phyloP scores from a whole-genome alignment of 2,797 vertebrate species.

The Etheostoma perlongum region DNA sequence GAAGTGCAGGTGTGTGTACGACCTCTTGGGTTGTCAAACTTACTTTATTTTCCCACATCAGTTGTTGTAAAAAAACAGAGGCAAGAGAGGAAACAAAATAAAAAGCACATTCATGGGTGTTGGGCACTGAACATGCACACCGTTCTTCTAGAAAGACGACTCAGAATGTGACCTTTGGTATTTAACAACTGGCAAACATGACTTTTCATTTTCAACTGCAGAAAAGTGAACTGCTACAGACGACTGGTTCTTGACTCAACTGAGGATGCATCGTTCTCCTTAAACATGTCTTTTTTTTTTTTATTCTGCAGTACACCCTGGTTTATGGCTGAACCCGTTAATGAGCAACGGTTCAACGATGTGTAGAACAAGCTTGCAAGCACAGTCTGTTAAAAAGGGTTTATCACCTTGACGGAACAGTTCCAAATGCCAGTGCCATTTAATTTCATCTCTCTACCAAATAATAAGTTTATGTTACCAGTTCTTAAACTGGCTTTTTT shows the following conservation, averaged over 20 bases:
- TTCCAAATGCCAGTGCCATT: not conserved
- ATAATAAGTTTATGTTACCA: not conserved
- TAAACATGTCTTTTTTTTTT: not conserved
- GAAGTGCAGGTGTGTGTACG: slow-evolving; percentile 2
- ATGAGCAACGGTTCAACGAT: not conserved
- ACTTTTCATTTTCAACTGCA: slow-evolving; percentile 10
- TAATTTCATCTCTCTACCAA: not conserved
- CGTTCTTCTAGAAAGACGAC: slow-evolving; percentile 28
- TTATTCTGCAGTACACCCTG: not conserved
- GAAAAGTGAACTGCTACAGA: not conserved
- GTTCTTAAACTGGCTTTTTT: slow-evolving; percentile 8
- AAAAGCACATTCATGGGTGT: not conserved
- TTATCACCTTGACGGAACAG: not conserved
- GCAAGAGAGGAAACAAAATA: not conserved
- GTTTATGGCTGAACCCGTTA: not conserved
- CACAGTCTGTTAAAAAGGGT: not conserved
- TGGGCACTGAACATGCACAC: not conserved
- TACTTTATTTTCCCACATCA: slow-evolving; percentile 4
- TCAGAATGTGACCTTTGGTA: slow-evolving; percentile 39
- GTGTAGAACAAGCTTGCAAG: not conserved
- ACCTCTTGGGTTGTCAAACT: not conserved
- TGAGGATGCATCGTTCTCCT: slow-evolving; percentile 9
- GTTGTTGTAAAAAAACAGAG: slow-evolving; percentile 2
- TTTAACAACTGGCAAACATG: slow-evolving; percentile 18
- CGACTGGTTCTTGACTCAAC: slow-evolving; percentile 14